Evolutionary conservation across 2,797 vertebrate species (phyloP).

Genomic region (Decapterus maruadsi): DNA sequence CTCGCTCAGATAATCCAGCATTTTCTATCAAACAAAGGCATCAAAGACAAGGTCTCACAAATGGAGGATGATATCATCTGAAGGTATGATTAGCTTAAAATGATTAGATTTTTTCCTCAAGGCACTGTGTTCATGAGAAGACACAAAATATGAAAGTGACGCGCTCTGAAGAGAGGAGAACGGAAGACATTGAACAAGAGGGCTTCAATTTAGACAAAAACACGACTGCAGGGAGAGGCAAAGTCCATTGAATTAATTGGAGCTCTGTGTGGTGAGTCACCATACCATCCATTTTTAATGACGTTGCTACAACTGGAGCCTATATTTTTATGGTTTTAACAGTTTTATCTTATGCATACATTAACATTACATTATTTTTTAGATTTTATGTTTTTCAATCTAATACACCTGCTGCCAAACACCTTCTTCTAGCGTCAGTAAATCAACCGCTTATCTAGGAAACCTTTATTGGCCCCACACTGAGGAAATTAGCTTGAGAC

Average conservation of each 20-base stretch:
- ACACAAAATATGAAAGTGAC: background rate
- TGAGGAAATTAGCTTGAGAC: too few species aligned
- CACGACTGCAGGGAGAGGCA: background rate
- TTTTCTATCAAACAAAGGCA: conserved; percentile 89
- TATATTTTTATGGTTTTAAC: background rate
- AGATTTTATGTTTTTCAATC: background rate
- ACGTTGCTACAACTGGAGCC: background rate
- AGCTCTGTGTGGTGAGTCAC: background rate
- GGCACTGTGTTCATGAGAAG: background rate
- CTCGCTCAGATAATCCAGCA: conserved; percentile 94
- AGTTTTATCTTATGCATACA: background rate
- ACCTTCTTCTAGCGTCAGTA: background rate
- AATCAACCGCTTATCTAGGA: background rate
- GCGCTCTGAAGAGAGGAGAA: background rate
- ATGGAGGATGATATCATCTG: conserved; percentile 9
- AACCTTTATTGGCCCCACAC: too few species aligned
- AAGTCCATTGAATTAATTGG: background rate
- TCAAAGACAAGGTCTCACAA: conserved; percentile 41
- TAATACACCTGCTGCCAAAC: background rate
- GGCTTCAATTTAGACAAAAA: background rate
- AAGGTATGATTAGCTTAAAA: conserved; percentile 11
- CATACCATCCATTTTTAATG: background rate
- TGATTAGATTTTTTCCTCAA: conserved; percentile 1
- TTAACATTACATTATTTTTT: too few species aligned
- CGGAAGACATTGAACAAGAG: background rate